Evolutionary conservation across 1,140 invertebrate species (phyloP), one percentile per base, ranked within the genome.

Genomic region (Drosophila nigrodunni): DNA sequence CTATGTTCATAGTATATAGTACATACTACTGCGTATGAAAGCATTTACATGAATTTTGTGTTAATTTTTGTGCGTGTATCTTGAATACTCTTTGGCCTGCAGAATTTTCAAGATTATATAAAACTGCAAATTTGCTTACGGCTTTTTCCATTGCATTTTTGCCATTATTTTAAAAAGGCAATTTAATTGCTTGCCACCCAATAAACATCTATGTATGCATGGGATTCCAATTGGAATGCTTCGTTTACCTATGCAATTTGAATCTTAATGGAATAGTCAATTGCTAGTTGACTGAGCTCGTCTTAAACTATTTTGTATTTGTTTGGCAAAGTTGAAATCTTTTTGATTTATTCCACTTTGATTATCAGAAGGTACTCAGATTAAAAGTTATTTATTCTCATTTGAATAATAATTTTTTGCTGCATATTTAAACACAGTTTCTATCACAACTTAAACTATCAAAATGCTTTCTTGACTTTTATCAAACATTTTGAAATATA

Each of bases 151-250:
- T 55, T 59, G 64, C 64, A 83, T 77, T 80, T 76, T 65, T 64
- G 80, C 80, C 83, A 80, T 87, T 88, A 88, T 85, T 81, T 43
- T 44, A 43, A 73, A 80, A 83, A 85, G 57, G 61, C 77, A 85
- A 77, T 85, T 77, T 86, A 85, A 83, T 83, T 80, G 81, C 74
- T 76, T 43, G 30, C 41, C 61, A 49, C 65, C 49, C 59, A 77
- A 15, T 62, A 15, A 21, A 13, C 21, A 3, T 15, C 5, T 59
- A 10, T 3, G 25, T 11, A 30, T 21, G 8, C 25, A 30, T 30
- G 6, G 10, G 5, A 52, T 11, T 43, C 2, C 37, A 13, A 13
- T 41, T 11, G 44, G 37, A 37, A 25, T 73, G 64, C 37, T 44
- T 41, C 35, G 59, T 43, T 74, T 43, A 71, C 54, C 73, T 71